A percentile compares a stretch with the other conserved stretches of the same genome.
Evolutionary conservation across 2,113 vertebrate genomes (phyloP).

Genomic region (Bujurquina vittata): DNA sequence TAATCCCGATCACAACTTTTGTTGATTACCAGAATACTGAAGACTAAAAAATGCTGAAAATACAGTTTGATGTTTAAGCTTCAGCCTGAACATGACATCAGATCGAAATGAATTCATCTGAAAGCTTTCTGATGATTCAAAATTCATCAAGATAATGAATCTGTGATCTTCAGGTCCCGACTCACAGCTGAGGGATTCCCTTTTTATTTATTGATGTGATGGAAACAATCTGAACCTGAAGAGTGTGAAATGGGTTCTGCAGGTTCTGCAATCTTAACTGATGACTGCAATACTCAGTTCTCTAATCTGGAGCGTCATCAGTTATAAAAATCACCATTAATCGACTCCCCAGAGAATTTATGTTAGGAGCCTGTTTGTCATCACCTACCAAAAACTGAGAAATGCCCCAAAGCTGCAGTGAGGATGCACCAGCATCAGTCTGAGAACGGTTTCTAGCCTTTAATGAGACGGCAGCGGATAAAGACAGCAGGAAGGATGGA

Average conservation of each 20-base stretch:
- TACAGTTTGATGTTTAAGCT: not conserved
- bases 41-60: not conserved
- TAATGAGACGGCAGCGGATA: not conserved
- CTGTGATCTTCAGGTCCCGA: not conserved
- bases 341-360: not conserved
- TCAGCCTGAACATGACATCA: not conserved
- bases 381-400: not conserved
- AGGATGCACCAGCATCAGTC: not conserved
- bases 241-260: accelerated
- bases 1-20: accelerated
- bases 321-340: not conserved
- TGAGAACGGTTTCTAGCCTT: not conserved
- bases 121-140: not conserved
- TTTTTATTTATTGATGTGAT: not conserved
- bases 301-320: not conserved
- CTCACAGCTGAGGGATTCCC: not conserved
- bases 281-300: not conserved
- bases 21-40: not conserved
- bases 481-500: not conserved
- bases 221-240: not conserved
- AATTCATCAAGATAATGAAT: too few species aligned
- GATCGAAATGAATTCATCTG: not conserved
- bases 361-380: not conserved
- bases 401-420: not conserved
- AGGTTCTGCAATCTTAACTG: not conserved